Conservation (phyloP, 2,888 invertebrate genomes). For the Conchocele bisecta region DNA sequence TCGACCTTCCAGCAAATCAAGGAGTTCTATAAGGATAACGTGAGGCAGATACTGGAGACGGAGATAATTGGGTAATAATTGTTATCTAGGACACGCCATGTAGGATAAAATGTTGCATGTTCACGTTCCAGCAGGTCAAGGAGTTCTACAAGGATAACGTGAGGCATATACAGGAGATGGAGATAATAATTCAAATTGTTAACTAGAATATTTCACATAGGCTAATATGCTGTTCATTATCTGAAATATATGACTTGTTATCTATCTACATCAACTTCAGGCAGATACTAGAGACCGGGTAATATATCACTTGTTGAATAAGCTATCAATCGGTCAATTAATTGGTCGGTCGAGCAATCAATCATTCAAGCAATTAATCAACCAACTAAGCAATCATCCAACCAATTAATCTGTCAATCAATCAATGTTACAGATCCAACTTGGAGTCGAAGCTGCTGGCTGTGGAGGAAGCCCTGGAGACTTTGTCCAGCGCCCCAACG, state of each 20-base stretch:
- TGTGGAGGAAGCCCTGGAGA: conserved; percentile 66
- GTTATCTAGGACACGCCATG: no score
- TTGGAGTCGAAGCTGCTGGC: conserved; percentile 57
- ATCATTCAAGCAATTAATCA: not conserved
- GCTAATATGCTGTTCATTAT: no score
- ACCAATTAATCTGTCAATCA: conserved; percentile 3
- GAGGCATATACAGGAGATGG: conserved; percentile 62
- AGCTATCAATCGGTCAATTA: no score
- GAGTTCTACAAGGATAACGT: conserved; percentile 65
- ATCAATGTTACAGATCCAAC: conserved; percentile 62
- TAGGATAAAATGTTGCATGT: no score
- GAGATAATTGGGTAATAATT: conserved; percentile 63
- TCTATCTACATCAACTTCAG: no score
- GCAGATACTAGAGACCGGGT: no score
- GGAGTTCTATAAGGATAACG: conserved; percentile 63
- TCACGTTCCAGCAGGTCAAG: conserved; percentile 64
- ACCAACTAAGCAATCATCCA: not conserved
- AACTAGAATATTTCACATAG: no score
- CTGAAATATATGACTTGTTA: no score
- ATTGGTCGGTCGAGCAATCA: no score
- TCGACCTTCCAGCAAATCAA: conserved; percentile 64
- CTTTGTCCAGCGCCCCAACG: conserved; percentile 50
- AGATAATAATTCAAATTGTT: conserved; percentile 61
- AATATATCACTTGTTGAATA: no score
- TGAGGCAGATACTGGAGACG: conserved; percentile 63